Percentiles rank a stretch among this genome's conserved stretches.
These are phyloP conservation scores for Eciton burchellii DNA, from an alignment of 1,140 invertebrate genomes.

Conservation along the genomic window DNA sequence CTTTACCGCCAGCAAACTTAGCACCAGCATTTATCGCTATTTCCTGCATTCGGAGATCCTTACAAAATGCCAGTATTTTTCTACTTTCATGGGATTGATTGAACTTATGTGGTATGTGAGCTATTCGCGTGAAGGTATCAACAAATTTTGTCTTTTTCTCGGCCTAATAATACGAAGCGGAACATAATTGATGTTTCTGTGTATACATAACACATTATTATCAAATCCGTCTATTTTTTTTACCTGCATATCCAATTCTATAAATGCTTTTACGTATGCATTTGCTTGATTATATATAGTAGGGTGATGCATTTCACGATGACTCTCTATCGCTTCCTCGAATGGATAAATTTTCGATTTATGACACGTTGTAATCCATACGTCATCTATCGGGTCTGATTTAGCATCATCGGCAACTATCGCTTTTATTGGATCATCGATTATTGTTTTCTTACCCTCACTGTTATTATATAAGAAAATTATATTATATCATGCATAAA, in stretches of 20 bases:
- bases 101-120: conserved; percentile 88
- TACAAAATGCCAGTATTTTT: conserved; percentile 90
- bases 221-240: conserved; percentile 34
- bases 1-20: conserved; percentile 88
- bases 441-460: not conserved
- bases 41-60: conserved; percentile 86
- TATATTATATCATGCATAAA: not conserved
- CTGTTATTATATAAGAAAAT: not conserved
- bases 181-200: not conserved
- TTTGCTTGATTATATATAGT: conserved; percentile 90
- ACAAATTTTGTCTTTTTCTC: conserved; percentile 87
- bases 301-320: conserved; percentile 92
- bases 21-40: conserved; percentile 89
- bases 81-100: conserved; percentile 87
- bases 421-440: not conserved
- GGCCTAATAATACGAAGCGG: conserved; percentile 70
- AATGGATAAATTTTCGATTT: conserved; percentile 88
- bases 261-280: conserved; percentile 87
- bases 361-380: conserved; percentile 88
- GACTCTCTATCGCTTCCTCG: conserved; percentile 90
- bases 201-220: not conserved
- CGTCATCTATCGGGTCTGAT: conserved; percentile 86
- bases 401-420: not conserved
- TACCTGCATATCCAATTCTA: conserved; percentile 91
- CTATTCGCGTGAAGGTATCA: conserved; percentile 88